A percentile compares a stretch with the other conserved stretches of the same genome.
phyloP scores from a whole-genome alignment of 2,113 vertebrate species.

The Forbesichthys agassizii region DNA sequence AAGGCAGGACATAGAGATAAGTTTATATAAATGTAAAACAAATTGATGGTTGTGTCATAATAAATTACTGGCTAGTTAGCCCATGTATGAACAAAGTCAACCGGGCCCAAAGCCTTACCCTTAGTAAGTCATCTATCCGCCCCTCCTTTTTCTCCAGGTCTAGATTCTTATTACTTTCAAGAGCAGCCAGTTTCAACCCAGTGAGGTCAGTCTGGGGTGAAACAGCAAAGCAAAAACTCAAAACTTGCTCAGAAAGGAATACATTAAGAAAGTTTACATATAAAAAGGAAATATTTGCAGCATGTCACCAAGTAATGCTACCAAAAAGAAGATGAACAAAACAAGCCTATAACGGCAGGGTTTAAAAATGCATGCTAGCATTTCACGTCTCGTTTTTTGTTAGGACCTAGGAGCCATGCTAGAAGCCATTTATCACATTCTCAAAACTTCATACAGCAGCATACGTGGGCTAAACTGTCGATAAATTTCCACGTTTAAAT shows the following conservation, averaged over 20 bases:
- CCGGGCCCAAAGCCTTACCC: conserved; percentile 80
- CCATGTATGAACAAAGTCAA: not conserved
- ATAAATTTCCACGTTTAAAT: too few relatives aligned
- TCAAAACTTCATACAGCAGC: too few relatives aligned
- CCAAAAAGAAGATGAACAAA: not conserved
- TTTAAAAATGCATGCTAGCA: too few relatives aligned
- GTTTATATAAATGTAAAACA: not conserved
- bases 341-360: not conserved
- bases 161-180: conserved; percentile 99
- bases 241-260: not conserved
- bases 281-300: not conserved
- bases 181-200: conserved; percentile 94
- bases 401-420: too few relatives aligned
- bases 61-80: not conserved
- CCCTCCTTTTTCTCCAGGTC: conserved; percentile 99
- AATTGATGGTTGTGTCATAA: not conserved
- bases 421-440: too few relatives aligned
- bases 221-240: conserved; percentile 12
- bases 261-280: not conserved
- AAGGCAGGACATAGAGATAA: not conserved
- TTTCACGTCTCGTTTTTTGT: too few relatives aligned
- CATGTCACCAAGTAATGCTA: not conserved
- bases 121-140: conserved; percentile 97
- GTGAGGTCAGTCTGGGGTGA: conserved; percentile 92
- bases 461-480: too few relatives aligned